A percentile compares a stretch with the other conserved stretches of the same genome.
Evolutionary conservation across 2,888 invertebrate species (phyloP).

Genomic region (Noctua pronuba): DNA sequence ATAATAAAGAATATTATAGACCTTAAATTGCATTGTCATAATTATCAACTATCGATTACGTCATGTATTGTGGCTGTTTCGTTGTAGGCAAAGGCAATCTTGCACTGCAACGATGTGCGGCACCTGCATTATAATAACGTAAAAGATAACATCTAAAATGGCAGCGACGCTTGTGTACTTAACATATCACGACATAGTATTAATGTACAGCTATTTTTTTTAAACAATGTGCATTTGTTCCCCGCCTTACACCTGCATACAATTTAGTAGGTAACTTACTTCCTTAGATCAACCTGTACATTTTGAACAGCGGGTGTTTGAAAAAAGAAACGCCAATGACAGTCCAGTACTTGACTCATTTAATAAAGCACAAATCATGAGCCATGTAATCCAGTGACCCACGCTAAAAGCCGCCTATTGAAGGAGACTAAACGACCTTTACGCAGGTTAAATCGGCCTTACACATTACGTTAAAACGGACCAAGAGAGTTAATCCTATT

Average conservation of each 20-base stretch:
- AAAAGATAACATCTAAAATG: slow-evolving; percentile 46
- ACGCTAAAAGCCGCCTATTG: slow-evolving; percentile 14
- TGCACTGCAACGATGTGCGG: slow-evolving; percentile 15
- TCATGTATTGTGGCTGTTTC: slow-evolving; percentile 17
- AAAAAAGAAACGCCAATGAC: slow-evolving; percentile 2
- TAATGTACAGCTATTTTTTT: slow-evolving; percentile 29
- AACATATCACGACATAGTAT: slow-evolving; percentile 45
- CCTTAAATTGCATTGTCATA: slow-evolving; percentile 37
- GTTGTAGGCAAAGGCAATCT: slow-evolving; percentile 15
- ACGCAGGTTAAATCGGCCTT: slow-evolving; percentile 15
- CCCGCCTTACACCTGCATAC: slow-evolving; percentile 16
- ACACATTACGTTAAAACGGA: slow-evolving; percentile 26
- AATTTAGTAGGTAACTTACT: slow-evolving; percentile 33
- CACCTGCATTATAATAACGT: slow-evolving; percentile 44
- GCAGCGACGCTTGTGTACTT: slow-evolving; percentile 27
- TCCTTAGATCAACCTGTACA: slow-evolving; percentile 7
- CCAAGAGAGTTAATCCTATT: slow-evolving; percentile 42
- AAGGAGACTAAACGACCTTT: slow-evolving; percentile 43
- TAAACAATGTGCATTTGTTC: slow-evolving; percentile 24
- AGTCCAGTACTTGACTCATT: background rate
- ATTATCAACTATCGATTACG: slow-evolving; percentile 27
- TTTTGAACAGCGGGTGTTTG: background rate
- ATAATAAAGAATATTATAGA: slow-evolving; percentile 45
- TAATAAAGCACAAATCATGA: slow-evolving; percentile 17
- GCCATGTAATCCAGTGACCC: slow-evolving; percentile 8